Evolutionary conservation across 1,140 invertebrate species (phyloP), one percentile per base, ranked within the genome.

Genomic region (Anoplophora glabripennis): DNA sequence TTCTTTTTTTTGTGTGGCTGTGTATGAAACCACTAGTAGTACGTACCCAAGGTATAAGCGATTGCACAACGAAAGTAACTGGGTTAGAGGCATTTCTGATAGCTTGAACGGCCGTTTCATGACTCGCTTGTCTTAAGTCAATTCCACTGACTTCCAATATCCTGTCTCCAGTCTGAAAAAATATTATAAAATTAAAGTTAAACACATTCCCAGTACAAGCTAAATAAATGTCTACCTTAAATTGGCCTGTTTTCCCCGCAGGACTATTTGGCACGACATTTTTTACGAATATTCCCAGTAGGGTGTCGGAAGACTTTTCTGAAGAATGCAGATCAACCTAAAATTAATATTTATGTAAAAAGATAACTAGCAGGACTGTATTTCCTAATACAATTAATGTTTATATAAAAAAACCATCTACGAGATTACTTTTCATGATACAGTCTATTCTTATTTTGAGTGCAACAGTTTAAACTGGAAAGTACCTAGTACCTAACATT

Each of bases 221-320:
- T 40, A 40, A n/a, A n/a, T 40, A 28, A 38, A 12, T 45, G 56
- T 49, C 74, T 78, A 92, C 89, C 81, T 95, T 94, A 18, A 98
- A 79, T 64, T 89, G 86, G 28, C 90, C 93, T 68, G 90, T 89
- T 67, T 84, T 82, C 37, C 93, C 94, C 4, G 96, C 96, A n/a
- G 96, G 95, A 81, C 94, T 98, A 61, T 94, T 87, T 3, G 90
- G 85, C 34, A 98, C 82, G 7, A 99, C 95, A 76, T 96, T 94
- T 78, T 99, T 99, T 65, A 99, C 96, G 75, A 99, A 99, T 70
- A 99, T 98, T 11, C 96, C 96, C 45, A 93, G 89, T 58, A 97
- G 80, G 7, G 75, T 72, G 53, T 77, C 74, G 8, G 75, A 28
- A 3, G 60, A 45, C 9, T 51, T 57, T 12, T 71, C 62, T 7